Evolutionary conservation across 1,140 invertebrate genomes (phyloP).

Genomic region (Sinonovacula constricta): DNA sequence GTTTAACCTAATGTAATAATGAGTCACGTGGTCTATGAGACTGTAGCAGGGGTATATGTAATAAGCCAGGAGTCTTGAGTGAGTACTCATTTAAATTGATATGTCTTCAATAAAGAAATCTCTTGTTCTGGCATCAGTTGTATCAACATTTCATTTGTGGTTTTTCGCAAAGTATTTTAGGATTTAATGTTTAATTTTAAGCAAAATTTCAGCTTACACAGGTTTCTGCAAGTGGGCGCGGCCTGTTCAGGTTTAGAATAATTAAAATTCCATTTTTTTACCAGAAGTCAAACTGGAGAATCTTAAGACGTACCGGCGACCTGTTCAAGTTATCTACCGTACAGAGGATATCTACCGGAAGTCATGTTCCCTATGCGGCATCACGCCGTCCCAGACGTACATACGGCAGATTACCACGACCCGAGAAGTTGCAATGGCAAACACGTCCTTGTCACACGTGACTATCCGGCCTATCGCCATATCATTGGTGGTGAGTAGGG

Average conservation of each 20-base stretch:
- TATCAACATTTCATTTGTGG: too few species aligned
- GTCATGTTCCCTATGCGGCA: slow-evolving; percentile 40
- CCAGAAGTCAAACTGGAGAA: slow-evolving; percentile 14
- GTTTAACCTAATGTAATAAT: too few species aligned
- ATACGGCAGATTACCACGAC: slow-evolving; percentile 45
- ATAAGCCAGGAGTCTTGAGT: too few species aligned
- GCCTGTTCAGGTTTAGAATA: too few species aligned
- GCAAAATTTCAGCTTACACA: neutral
- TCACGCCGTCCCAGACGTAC: slow-evolving; percentile 53
- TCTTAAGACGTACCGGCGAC: slow-evolving; percentile 7
- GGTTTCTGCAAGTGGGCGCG: too few species aligned
- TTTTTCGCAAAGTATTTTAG: slow-evolving; percentile 52
- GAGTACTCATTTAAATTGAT: too few species aligned
- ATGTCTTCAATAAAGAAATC: too few species aligned
- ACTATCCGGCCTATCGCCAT: slow-evolving; percentile 60
- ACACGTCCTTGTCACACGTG: slow-evolving; percentile 39
- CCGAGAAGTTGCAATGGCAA: slow-evolving; percentile 32
- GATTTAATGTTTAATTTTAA: slow-evolving; percentile 7
- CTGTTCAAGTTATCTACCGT: neutral
- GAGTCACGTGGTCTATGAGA: too few species aligned
- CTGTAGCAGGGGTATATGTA: too few species aligned
- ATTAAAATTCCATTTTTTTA: too few species aligned
- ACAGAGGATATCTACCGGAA: slow-evolving; percentile 51
- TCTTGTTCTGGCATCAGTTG: too few species aligned
- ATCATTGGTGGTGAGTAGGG: slow-evolving; percentile 58